These are phyloP conservation scores for human DNA, from an alignment of 2,113 vertebrate species.

Conservation along the genomic window GRCh38 chr4:157565501-157566000, in stretches of 20 bases:
- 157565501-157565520: fast-evolving
- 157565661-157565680: not conserved
- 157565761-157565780: not conserved
- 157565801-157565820: not conserved
- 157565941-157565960: not conserved
- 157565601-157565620: not conserved
- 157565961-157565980: not conserved
- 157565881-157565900: not conserved
- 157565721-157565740: not conserved
- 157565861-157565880: not conserved
- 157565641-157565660: not conserved
- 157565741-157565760: not conserved
- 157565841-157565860: too few relatives aligned
- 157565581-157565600: not conserved
- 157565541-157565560: not conserved
- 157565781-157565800: not conserved
- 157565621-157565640: not conserved
- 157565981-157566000: not conserved
- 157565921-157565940: not conserved
- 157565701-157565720: not conserved
- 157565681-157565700: not conserved
- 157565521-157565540: not conserved
- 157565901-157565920: not conserved
- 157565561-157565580: not conserved
- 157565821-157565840: not conserved